Evolutionary conservation across 2,113 vertebrate species (phyloP), one percentile per base, ranked within the genome.

Genomic region (Syngnathoides biaculeatus): DNA sequence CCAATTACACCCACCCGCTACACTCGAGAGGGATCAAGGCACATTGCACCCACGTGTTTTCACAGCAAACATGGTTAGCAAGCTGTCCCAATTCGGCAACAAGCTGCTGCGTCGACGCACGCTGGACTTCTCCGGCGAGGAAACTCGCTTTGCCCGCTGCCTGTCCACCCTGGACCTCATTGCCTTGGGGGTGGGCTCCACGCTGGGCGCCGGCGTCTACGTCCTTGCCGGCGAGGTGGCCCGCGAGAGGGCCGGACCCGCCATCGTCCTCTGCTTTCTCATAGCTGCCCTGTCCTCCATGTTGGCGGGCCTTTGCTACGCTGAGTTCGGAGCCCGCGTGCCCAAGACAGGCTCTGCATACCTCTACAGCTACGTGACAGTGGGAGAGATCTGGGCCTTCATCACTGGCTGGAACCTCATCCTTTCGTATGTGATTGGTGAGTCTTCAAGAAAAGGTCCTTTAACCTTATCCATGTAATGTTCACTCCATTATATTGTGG

Each of bases 381-480:
- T 99, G 0, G 97, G 97, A 0, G 97, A 99, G 86, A 95, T 99
- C 71, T 98, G 96, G 93, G 97, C 97, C 81, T 99, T 99, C 85
- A 95, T 95, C 67, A 95, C 97, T 0, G 97, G 97, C 1, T 99
- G 96, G 97, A 99, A 97, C 82, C 94, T 99, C 87, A 97, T 99
- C 71, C 94, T 99, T 66, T 98, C 97, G 8, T 99, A 97, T 1
- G 93, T 99, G 62, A 95, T 99, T 64, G 97, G 96, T 99, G 81
- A 1, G 38, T 42, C 13, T 15, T 24, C 48, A 8, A 52, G 20
- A n/a, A 22, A 52, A 20, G 8, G 10, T 43, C 42, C 9, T 43
- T 48, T 14, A 48, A 17, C 45, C 45, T 17, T 48, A 48, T 48
- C 45, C 12, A 48, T 48, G 3, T 19, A 6, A 5, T 48, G 45